phyloP scores from a whole-genome alignment of 37 sponge, comb jelly and placozoan species.

The Cladorhizidae sp. region DNA sequence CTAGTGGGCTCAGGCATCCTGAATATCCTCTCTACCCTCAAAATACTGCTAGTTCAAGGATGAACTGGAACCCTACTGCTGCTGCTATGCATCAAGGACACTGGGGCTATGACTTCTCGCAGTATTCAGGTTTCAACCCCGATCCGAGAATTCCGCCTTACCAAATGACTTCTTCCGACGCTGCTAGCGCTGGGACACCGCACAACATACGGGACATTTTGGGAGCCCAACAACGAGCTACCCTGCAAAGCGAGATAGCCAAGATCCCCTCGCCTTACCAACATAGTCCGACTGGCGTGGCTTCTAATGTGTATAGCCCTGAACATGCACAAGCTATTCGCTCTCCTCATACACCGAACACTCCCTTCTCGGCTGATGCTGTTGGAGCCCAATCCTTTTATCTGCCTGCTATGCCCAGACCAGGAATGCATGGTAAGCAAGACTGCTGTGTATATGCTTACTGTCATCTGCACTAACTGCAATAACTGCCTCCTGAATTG shows the following conservation, averaged over 20 bases:
- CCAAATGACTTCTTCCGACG: slow-evolving; percentile 27
- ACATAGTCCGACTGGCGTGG: slow-evolving; percentile 70
- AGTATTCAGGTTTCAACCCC: slow-evolving; percentile 16
- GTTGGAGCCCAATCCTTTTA: slow-evolving; percentile 15
- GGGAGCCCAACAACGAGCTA: slow-evolving; percentile 48
- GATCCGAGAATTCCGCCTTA: slow-evolving; percentile 24
- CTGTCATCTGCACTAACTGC: neutral
- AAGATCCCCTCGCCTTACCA: slow-evolving; percentile 66
- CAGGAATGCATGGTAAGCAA: slow-evolving; percentile 16
- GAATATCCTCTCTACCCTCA: slow-evolving; percentile 19
- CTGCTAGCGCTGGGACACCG: slow-evolving; percentile 26
- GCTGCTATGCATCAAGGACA: slow-evolving; percentile 31
- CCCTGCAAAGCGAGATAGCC: slow-evolving; percentile 66
- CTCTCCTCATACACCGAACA: slow-evolving; percentile 53
- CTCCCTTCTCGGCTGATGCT: slow-evolving; percentile 5
- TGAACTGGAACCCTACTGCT: slow-evolving; percentile 55
- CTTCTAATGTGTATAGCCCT: slow-evolving; percentile 24
- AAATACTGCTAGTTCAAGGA: slow-evolving; percentile 12
- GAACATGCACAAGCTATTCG: slow-evolving; percentile 15
- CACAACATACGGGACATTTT: slow-evolving; percentile 78
- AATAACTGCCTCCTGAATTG: neutral
- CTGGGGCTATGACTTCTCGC: slow-evolving; percentile 52
- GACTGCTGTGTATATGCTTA: no score
- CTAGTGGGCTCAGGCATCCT: neutral
- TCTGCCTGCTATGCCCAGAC: slow-evolving; percentile 45